phyloP scores from a whole-genome alignment of 1,140 invertebrate genomes.

The Procambarus clarkii region DNA sequence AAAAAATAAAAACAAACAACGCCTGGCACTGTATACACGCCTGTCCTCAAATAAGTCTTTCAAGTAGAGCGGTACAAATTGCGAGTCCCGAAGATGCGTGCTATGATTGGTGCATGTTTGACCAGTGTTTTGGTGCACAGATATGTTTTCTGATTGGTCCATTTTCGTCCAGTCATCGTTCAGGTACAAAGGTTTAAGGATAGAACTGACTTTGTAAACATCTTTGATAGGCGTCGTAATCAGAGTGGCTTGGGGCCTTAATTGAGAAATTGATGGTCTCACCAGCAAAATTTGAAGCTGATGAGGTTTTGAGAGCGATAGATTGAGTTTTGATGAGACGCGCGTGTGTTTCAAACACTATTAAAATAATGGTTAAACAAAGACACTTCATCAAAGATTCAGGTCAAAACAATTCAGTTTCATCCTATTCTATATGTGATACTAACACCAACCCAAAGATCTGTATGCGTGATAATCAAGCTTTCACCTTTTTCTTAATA shows the following conservation, averaged over 20 bases:
- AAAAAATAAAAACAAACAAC: slow-evolving; percentile 17
- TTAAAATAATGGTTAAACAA: slow-evolving; percentile 5
- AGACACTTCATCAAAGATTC: slow-evolving; percentile 31
- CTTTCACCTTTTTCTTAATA: not conserved
- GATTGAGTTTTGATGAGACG: not conserved
- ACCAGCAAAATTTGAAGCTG: not conserved
- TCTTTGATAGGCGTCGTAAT: not conserved
- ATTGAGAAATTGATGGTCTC: not conserved
- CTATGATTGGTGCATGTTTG: slow-evolving; percentile 40
- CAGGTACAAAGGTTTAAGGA: slow-evolving; percentile 43
- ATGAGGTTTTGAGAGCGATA: not conserved
- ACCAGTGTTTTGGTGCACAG: slow-evolving; percentile 30
- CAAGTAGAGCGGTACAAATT: slow-evolving; percentile 33
- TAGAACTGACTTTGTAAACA: slow-evolving; percentile 4
- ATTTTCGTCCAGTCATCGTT: slow-evolving; percentile 50
- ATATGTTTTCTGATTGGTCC: slow-evolving; percentile 54
- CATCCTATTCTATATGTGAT: slow-evolving; percentile 42
- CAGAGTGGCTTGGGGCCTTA: not conserved
- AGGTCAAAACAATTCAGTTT: slow-evolving; percentile 35
- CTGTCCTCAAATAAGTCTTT: slow-evolving; percentile 46
- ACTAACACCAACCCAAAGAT: slow-evolving; percentile 11
- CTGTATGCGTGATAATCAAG: not conserved
- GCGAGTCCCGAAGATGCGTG: slow-evolving; percentile 30
- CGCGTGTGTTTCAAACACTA: not conserved
- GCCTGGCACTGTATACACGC: slow-evolving; percentile 54